Conservation (phyloP, 2,797 vertebrate species). For the Onychomys torridus region DNA sequence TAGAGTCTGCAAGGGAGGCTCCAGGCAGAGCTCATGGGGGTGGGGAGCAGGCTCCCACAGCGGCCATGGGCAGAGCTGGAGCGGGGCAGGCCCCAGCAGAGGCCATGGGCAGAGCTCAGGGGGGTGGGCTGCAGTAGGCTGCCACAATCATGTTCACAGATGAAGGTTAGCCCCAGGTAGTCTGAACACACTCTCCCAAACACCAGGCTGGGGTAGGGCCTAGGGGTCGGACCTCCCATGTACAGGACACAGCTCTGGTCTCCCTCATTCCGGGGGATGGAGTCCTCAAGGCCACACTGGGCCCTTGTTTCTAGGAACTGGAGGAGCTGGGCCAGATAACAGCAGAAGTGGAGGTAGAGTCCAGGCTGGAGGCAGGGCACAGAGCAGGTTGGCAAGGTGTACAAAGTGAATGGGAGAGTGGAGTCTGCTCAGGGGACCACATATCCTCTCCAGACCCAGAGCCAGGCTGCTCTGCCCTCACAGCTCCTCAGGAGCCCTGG, state of each 20-base stretch:
- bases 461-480: background rate
- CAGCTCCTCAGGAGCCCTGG: background rate
- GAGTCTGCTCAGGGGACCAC: background rate
- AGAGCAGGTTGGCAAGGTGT: background rate
- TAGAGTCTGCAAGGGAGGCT: background rate
- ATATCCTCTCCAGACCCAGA: background rate
- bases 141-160: background rate
- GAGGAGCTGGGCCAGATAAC: slow-evolving; percentile 66
- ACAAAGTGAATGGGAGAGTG: background rate
- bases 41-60: no score
- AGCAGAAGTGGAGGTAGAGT: slow-evolving; percentile 54
- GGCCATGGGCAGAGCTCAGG: background rate
- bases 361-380: background rate
- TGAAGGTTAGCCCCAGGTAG: background rate
- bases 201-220: background rate
- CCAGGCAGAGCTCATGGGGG: background rate
- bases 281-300: background rate
- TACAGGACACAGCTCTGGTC: background rate
- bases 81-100: no score
- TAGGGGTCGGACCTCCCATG: background rate
- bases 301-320: slow-evolving; percentile 45
- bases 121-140: background rate
- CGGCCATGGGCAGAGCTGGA: no score
- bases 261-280: background rate
- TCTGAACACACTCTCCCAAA: background rate